These are phyloP conservation scores for Dasysyrphus albostriatus DNA, from an alignment of 2,888 invertebrate genomes.

Conservation along the genomic window DNA sequence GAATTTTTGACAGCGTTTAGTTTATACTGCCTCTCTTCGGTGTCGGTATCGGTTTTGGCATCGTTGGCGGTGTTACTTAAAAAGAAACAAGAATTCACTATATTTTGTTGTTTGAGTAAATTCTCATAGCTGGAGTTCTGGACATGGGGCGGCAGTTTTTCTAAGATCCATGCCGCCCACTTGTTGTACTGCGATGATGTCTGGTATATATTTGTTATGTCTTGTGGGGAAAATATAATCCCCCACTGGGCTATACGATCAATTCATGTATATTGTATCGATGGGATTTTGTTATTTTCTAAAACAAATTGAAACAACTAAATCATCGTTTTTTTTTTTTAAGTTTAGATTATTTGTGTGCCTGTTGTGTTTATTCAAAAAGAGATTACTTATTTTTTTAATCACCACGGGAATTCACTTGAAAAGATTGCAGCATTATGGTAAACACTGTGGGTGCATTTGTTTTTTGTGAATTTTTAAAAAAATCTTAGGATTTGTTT, in stretches of 20 bases:
- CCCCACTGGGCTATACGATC: constrained; percentile 59
- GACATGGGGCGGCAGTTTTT: constrained; percentile 49
- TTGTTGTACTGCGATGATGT: constrained; percentile 24
- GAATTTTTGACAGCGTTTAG: constrained; percentile 55
- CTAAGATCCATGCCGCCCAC: constrained; percentile 69
- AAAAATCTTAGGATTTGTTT: neutral
- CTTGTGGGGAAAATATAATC: constrained; percentile 36
- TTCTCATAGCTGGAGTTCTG: constrained; percentile 43
- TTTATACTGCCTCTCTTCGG: constrained; percentile 48
- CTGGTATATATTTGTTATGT: constrained; percentile 12
- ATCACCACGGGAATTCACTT: constrained; percentile 47
- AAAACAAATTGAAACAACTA: constrained; percentile 63
- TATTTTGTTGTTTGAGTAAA: constrained; percentile 34
- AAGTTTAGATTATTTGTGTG: constrained; percentile 40
- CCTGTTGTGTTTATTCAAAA: constrained; percentile 26
- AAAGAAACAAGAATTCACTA: constrained; percentile 51
- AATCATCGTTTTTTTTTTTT: constrained; percentile 47
- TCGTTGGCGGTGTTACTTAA: constrained; percentile 27
- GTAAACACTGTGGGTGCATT: neutral
- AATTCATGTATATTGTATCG: constrained; percentile 60
- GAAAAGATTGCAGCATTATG: neutral
- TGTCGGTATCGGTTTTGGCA: constrained; percentile 11
- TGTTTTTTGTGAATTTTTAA: neutral
- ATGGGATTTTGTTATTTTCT: constrained; percentile 67
- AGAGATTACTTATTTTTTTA: constrained; percentile 25